Base-by-base conservation (phyloP, 1,140 invertebrate genomes). In the Pseudoatta argentina region DNA sequence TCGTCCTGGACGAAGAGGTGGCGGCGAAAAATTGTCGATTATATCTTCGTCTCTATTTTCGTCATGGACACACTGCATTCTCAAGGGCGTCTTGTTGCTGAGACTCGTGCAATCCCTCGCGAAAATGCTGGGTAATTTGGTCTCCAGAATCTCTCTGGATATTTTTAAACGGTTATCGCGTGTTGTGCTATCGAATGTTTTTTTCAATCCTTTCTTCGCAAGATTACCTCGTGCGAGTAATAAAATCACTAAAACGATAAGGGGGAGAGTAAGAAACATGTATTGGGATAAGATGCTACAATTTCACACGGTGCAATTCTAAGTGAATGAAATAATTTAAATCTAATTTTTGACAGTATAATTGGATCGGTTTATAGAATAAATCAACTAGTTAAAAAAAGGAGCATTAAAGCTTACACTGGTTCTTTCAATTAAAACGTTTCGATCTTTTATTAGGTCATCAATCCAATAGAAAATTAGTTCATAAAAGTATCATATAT, bases 41-140 rank as follows among this genome's bases (percentile, higher is more conserved):
- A 63, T 7, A 44, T 63, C 34, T 21, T 14, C 16, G 21, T 2
- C 30, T 77, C 21, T 77, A 77, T 77, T 77, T 77, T 77, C 8
- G n/a, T 48, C 73, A 16, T 21, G 34, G 34, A 21, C 6, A 27
- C 48, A 18, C 27, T 59, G 24, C 51, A 21, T 59, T 76, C 7
- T 44, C 75, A 63, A 77, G 34, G 55, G 0, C 75, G 10, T 21
- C 14, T 8, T 7, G 27, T 39, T 8, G 8, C 8, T 21, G 34
- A 61, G 30, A 44, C 14, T 8, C n/a, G 12, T 7, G 12, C 14
- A 18, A 10, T 12, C 12, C 39, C 2, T 18, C 39, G 10, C 14
- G 73, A 44, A 76, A 61, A 44, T 10, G 2, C 55, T 27, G 6
- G 39, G 16, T 12, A 39, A 8, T n/a, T 21, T n/a, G 12, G 2